phyloP scores from a whole-genome alignment of 2,888 invertebrate species.

The Orchesella flavescens region DNA sequence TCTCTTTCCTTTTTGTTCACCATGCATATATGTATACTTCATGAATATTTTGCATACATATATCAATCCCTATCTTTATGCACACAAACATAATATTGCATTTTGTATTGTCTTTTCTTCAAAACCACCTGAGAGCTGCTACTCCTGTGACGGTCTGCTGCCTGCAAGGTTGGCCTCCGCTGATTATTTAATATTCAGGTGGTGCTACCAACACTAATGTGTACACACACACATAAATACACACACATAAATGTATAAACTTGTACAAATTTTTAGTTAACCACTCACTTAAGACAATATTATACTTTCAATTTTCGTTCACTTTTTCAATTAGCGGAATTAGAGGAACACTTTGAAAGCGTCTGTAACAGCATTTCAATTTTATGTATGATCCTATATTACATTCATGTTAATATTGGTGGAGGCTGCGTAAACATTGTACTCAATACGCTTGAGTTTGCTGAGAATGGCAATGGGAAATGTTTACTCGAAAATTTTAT shows the following conservation, averaged over 20 bases:
- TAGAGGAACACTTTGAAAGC: not conserved
- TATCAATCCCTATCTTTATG: not conserved
- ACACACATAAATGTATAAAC: not conserved
- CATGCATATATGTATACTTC: not conserved
- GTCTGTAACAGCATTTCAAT: slow-evolving; percentile 6
- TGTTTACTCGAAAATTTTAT: slow-evolving; percentile 33
- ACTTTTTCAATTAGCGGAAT: slow-evolving; percentile 1
- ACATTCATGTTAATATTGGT: too few relatives aligned
- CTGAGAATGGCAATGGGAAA: slow-evolving; percentile 26
- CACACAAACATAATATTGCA: not conserved
- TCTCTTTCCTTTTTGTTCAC: not conserved
- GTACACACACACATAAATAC: not conserved
- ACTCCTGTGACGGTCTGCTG: not conserved
- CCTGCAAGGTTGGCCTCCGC: slow-evolving; percentile 29
- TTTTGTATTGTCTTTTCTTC: too few relatives aligned
- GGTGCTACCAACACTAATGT: not conserved
- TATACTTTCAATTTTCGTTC: slow-evolving; percentile 27
- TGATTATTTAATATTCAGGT: slow-evolving; percentile 52
- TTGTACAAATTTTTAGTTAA: slow-evolving; percentile 18
- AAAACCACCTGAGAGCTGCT: too few relatives aligned
- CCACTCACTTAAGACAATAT: slow-evolving; percentile 26
- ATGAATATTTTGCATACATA: not conserved
- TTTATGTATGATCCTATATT: not conserved
- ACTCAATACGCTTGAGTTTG: too few relatives aligned
- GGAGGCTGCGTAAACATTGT: too few relatives aligned